phyloP scores from a whole-genome alignment of 2,113 vertebrate genomes.

The Aramus guarauna region DNA sequence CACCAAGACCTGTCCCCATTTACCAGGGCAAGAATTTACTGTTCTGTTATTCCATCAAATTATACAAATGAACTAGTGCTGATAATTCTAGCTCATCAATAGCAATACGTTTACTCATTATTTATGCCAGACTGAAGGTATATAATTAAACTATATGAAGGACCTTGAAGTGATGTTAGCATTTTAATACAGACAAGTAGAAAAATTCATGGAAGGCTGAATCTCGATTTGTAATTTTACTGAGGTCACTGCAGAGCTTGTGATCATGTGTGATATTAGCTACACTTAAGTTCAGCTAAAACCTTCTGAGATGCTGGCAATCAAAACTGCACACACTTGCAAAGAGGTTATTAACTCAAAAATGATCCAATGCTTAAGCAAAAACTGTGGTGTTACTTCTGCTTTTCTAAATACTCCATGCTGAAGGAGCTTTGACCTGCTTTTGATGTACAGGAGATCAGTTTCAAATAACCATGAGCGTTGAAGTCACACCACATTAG shows the following conservation, averaged over 20 bases:
- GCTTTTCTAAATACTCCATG: neutral
- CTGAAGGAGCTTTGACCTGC: neutral
- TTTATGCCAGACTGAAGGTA: conserved; percentile 37
- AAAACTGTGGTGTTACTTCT: neutral
- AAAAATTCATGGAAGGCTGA: conserved; percentile 40
- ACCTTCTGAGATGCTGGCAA: neutral
- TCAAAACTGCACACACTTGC: neutral
- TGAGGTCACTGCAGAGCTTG: neutral
- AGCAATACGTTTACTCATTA: conserved; percentile 42
- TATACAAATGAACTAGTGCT: neutral
- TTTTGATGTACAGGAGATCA: neutral
- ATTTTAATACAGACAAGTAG: conserved; percentile 31
- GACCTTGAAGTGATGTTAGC: conserved; percentile 41
- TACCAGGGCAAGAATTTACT: neutral
- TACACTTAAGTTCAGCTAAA: neutral
- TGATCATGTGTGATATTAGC: neutral
- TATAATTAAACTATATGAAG: conserved; percentile 49
- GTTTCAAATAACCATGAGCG: neutral
- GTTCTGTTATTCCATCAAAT: neutral
- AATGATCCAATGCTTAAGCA: neutral
- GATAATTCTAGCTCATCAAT: neutral
- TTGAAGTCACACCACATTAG: neutral
- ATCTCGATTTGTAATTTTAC: conserved; percentile 20
- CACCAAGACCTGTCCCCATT: neutral
- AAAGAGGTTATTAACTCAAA: neutral